phyloP scores from a whole-genome alignment of 2,113 vertebrate species.

The Platycercus adscitus region DNA sequence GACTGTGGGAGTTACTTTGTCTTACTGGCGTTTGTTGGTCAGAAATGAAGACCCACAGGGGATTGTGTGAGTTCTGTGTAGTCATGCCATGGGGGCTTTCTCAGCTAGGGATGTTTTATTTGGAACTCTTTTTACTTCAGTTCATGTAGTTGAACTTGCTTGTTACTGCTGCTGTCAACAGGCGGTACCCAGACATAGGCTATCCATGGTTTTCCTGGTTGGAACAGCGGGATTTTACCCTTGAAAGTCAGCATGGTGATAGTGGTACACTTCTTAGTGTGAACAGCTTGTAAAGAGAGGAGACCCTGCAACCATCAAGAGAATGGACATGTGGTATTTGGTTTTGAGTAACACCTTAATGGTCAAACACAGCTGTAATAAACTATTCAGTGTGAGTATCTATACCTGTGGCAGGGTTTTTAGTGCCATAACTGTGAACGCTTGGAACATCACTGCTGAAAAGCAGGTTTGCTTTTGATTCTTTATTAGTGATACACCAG shows the following conservation, averaged over 20 bases:
- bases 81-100: accelerated
- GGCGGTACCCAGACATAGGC: background rate
- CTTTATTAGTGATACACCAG: background rate
- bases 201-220: background rate
- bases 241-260: background rate
- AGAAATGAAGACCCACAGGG: background rate
- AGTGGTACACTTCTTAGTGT: background rate
- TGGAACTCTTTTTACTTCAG: background rate
- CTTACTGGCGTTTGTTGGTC: background rate
- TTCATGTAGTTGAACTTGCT: background rate
- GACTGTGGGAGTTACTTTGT: background rate
- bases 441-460: background rate
- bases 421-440: background rate
- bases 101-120: background rate
- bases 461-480: background rate
- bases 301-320: background rate
- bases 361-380: background rate
- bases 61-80: background rate
- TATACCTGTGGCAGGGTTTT: background rate
- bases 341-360: background rate
- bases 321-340: background rate
- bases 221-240: background rate
- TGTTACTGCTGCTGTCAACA: background rate
- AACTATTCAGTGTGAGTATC: background rate
- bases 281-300: background rate